Evolutionary conservation across 2,113 vertebrate species (phyloP).

Genomic region (Callochromis pleurospilus): DNA sequence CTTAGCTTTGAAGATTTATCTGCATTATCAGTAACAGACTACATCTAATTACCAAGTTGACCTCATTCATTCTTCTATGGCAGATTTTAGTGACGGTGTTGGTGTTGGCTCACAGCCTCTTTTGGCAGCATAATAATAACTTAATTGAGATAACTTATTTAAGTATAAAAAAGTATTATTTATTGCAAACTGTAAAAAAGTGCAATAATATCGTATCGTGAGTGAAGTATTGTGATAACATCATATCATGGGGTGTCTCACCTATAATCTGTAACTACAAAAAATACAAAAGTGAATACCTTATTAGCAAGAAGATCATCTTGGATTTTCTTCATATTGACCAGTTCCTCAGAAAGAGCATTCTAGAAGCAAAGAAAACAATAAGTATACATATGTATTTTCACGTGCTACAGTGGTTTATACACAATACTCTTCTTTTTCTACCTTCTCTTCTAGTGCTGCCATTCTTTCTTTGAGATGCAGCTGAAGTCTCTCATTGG

Average conservation of each 20-base stretch:
- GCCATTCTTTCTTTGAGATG: constrained; percentile 94
- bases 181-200: background rate
- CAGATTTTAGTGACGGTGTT: background rate
- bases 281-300: constrained; percentile 47
- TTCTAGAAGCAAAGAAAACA: constrained; percentile 66
- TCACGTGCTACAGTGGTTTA: background rate
- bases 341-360: constrained; percentile 85
- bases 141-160: background rate
- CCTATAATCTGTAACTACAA: background rate
- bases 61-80: background rate
- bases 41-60: background rate
- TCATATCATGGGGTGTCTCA: background rate
- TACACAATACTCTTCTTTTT: background rate
- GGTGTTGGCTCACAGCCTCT: background rate
- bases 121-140: background rate
- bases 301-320: constrained; percentile 88
- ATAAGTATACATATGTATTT: background rate
- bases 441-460: constrained; percentile 88
- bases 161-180: background rate
- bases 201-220: background rate
- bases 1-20: background rate
- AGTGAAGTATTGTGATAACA: background rate
- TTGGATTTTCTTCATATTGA: constrained; percentile 92
- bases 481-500: constrained; percentile 87
- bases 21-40: background rate